Conservation (phyloP, 2,888 invertebrate genomes). For the Eupithecia pulchellata region DNA sequence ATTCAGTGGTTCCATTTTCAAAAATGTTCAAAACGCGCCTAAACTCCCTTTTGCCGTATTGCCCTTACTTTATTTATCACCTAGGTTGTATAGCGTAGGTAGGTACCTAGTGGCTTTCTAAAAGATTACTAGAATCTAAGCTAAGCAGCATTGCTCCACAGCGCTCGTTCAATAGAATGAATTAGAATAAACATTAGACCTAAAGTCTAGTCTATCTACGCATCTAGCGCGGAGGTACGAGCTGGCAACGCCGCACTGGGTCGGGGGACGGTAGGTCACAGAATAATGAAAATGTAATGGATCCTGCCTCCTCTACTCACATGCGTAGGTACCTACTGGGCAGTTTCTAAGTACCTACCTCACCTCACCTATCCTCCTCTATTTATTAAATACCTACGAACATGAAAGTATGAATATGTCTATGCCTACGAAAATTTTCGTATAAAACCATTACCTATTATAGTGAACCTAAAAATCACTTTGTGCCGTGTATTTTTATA, state of each 20-base stretch:
- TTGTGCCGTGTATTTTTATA: no score
- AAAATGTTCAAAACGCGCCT: not conserved
- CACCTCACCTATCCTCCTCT: no score
- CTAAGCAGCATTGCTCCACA: not conserved
- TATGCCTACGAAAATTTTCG: no score
- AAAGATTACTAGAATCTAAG: not conserved
- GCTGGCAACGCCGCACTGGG: constrained; percentile 49
- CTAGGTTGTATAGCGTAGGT: no score
- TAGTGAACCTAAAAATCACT: no score
- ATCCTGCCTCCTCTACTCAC: not conserved
- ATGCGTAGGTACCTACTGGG: not conserved
- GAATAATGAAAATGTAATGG: constrained; percentile 14
- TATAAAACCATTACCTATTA: no score
- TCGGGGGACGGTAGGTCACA: constrained; percentile 23
- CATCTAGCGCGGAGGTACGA: constrained; percentile 36
- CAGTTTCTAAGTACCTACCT: no score
- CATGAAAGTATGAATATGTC: no score
- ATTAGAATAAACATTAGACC: not conserved
- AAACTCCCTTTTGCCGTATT: no score
- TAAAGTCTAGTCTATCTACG: constrained; percentile 12
- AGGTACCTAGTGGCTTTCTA: not conserved
- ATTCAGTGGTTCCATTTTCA: not conserved
- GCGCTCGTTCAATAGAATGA: not conserved
- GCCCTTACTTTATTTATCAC: no score
- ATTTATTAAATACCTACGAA: no score